Base-by-base conservation (phyloP, 2,113 vertebrate genomes). In the Laticauda colubrina region DNA sequence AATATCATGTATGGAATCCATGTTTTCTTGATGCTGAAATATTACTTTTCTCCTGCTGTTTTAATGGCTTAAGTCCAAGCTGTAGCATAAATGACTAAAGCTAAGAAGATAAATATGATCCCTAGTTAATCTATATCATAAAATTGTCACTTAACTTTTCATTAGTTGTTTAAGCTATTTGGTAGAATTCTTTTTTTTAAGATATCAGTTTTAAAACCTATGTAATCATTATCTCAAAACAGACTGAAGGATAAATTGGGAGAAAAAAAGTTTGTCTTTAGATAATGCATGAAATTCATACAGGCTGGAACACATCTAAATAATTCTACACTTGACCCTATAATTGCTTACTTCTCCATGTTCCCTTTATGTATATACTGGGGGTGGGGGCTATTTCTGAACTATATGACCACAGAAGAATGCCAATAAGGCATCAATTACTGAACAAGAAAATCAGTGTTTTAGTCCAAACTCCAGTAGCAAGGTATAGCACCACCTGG, bases 101-200 rank as follows among this genome's bases (percentile, higher is more conserved):
- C 93, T 95, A 91, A 91, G 96, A 95, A 95, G 26, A 89, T 93
- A 94, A 89, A 90, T 94, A 95, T 96, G 92, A 55, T 10, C 89
- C 88, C 91, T 88, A 95, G 93, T 96, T 97, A 96, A 96, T 97
- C 96, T 91, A 48, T 93, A 95, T 94, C 89, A 85, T 86, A 95
- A 95, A 94, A 45, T 12, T 89, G 90, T 90, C 89, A 89, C 57
- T 39, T 88, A 87, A 34, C 94, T 93, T 93, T 94, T 90, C 20
- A 90, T 95, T 95, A 91, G 23, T 85, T 96, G 91, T 48, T 92
- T 93, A 10, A 26, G 4, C 87, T 95, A 94, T 57, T 81, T 39
- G 18, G 6, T 81, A 43, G 69, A 81, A n/a, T 2, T 81, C 95
- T 93, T 92, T 7, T 48, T 3, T 59, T 57, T 75, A 89, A 90